A percentile compares a stretch with the other conserved stretches of the same genome.
These are phyloP conservation scores for Emydocephalus ijimae DNA, from an alignment of 2,113 vertebrate genomes.

Conservation along the genomic window DNA sequence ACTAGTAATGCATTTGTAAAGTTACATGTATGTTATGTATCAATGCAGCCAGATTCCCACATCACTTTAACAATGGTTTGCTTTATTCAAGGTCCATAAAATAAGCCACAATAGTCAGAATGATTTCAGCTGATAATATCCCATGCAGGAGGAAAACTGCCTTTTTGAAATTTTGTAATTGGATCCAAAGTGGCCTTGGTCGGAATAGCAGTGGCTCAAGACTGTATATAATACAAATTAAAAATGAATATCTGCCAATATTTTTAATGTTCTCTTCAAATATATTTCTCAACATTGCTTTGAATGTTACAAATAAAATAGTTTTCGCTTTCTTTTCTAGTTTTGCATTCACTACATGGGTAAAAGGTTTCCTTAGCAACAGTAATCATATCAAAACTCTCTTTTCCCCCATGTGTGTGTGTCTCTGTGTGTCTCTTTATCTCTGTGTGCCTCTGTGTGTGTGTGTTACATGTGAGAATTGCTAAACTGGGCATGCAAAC, in stretches of 20 bases:
- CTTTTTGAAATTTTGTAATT: background rate
- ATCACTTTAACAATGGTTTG: background rate
- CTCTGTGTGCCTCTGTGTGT: background rate
- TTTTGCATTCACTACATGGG: background rate
- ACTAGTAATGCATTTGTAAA: background rate
- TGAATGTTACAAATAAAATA: background rate
- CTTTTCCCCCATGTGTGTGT: background rate
- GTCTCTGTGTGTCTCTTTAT: background rate
- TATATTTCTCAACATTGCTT: constrained; percentile 7
- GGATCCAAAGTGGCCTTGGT: too few relatives aligned
- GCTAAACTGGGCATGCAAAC: background rate
- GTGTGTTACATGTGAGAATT: background rate
- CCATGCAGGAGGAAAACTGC: background rate
- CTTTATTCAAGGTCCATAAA: background rate
- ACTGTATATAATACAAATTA: background rate
- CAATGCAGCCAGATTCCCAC: background rate
- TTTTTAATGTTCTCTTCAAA: background rate
- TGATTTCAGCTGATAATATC: background rate
- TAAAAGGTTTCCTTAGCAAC: constrained; percentile 50
- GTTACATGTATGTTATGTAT: background rate
- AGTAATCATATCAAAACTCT: background rate
- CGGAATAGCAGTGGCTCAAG: background rate
- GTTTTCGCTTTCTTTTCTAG: background rate
- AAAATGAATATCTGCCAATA: background rate
- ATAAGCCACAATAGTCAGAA: background rate